A percentile compares a stretch with the other conserved stretches of the same genome.
These are phyloP conservation scores for Ctenosaura bakeri DNA, from an alignment of 2,797 vertebrate genomes.

Conservation along the genomic window DNA sequence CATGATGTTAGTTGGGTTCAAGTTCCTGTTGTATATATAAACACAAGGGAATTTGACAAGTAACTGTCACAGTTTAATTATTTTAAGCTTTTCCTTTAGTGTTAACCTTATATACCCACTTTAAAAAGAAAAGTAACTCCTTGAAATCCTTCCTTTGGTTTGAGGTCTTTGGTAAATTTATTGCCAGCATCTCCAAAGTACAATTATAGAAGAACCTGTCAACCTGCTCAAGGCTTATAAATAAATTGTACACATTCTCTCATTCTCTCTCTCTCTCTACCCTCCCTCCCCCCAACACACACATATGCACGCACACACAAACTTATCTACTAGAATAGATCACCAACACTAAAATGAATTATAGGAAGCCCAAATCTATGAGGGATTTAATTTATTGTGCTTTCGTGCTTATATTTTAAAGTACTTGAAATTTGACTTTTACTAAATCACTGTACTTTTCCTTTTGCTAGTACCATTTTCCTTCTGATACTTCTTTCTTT, in stretches of 20 bases:
- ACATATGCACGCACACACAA: conserved; percentile 12
- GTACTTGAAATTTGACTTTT: conserved; percentile 6
- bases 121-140: conserved; percentile 76
- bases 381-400: conserved; percentile 32
- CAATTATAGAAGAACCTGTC: conserved; percentile 81
- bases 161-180: conserved; percentile 83
- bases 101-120: conserved; percentile 39
- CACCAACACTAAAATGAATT: conserved; percentile 50
- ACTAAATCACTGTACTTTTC: not conserved
- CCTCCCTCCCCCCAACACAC: too few relatives aligned
- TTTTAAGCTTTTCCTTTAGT: conserved; percentile 27
- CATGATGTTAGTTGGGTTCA: too few relatives aligned
- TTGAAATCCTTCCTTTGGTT: conserved; percentile 81
- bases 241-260: conserved; percentile 64
- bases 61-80: not conserved
- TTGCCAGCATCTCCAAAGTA: conserved; percentile 83
- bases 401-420: conserved; percentile 20
- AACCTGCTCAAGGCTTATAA: conserved; percentile 82
- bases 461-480: not conserved
- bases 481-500: not conserved
- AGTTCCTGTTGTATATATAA: not conserved
- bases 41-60: not conserved
- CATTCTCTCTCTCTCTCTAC: too few relatives aligned
- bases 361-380: not conserved
- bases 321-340: not conserved